These are phyloP conservation scores for Xiphorhynchus erythropygius DNA, from an alignment of 2,797 vertebrate genomes.

Conservation along the genomic window DNA sequence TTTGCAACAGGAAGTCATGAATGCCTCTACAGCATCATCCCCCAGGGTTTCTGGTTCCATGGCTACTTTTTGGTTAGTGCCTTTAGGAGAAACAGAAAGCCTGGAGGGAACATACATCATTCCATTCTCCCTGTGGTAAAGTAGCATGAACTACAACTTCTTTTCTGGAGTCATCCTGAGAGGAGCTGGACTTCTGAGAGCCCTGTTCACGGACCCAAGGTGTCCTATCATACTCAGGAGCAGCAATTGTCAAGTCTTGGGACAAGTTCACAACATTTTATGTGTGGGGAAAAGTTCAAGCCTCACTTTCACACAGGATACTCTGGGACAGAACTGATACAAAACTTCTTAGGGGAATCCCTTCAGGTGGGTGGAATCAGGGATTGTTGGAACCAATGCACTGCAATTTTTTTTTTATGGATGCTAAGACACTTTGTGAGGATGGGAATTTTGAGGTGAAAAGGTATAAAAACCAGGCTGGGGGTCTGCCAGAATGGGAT, in stretches of 20 bases:
- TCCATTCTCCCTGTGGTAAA: background rate
- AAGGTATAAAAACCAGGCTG: background rate
- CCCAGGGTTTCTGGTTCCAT: background rate
- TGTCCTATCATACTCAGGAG: background rate
- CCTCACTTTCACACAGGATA: background rate
- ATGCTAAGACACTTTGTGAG: background rate
- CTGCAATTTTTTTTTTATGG: background rate
- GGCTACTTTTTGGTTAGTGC: background rate
- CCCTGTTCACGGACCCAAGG: background rate
- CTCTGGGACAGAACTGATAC: background rate
- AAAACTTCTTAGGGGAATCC: background rate
- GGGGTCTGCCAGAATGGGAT: background rate
- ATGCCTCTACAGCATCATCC: background rate
- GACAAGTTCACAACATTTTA: background rate
- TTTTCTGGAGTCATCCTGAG: background rate
- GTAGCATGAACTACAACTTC: background rate
- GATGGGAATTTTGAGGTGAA: background rate
- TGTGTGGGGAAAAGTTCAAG: background rate
- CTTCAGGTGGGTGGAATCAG: background rate
- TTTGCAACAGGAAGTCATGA: background rate
- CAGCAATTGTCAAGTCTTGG: background rate
- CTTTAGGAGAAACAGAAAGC: background rate
- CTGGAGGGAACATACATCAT: background rate
- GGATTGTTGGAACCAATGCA: background rate
- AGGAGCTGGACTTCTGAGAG: background rate